Base-by-base conservation (phyloP, 2,888 invertebrate genomes). In the Hedya salicella region DNA sequence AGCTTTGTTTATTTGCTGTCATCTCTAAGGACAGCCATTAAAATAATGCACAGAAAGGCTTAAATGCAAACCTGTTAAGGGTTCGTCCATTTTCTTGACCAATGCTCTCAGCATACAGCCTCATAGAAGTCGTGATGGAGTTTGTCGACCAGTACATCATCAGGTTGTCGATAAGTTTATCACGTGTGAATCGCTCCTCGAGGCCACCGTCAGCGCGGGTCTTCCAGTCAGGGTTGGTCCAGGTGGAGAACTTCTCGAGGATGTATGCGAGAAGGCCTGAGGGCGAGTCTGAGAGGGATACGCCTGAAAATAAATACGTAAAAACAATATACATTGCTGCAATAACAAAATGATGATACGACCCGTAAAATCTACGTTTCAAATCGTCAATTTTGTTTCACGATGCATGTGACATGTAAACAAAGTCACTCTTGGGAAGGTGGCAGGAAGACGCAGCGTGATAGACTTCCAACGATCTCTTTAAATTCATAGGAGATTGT, bases 81-180 rank as follows among this genome's bases (percentile, higher is more conserved):
- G 76, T 69, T n/a, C 77, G 63, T 0, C 54, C 68, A 3, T 61
- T 56, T 16, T 50, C 53, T 0, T 73, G 68, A 11, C 25, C 68
- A 81, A 92, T 82, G 0, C 75, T 75, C 79, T 96, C 96, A 2
- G 94, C 86, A 78, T 96, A 96, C 48, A 95, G 86, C 56, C 96
- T 87, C 79, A 93, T 86, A 0, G 95, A 95, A 0, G 95, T 94
- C 0, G 95, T 95, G 19, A 96, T 95, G 8, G 94, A 94, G 62
- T 93, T 93, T 1, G 94, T 94, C 0, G 94, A 82, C 95, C 96
- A 96, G 78, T 97, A 97, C 30, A 96, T 84, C 95, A 96, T 96
- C 2, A 97, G 79, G 73, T 96, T 95, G 71, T 96, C 96, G 36
- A 96, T 42, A 30, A 97, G 83, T 67, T 95, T 94, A 69, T 95